A percentile compares a stretch with the other conserved stretches of the same genome.
phyloP scores from a whole-genome alignment of 2,797 vertebrate species.

The Onychomys leucogaster region DNA sequence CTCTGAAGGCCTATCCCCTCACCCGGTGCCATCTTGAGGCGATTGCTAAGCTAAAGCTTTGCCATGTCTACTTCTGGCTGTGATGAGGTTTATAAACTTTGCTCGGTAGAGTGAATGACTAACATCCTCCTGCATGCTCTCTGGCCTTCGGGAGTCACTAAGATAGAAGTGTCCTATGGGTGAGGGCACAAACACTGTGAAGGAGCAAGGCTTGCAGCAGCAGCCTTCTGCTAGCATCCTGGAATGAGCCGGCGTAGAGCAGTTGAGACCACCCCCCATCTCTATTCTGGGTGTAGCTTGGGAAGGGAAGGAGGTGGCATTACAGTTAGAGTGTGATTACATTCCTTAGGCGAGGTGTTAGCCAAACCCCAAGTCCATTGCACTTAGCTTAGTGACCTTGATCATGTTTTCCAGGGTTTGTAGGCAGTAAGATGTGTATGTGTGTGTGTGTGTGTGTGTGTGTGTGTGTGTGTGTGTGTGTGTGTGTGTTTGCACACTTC shows the following conservation, averaged over 20 bases:
- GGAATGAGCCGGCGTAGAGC: background rate
- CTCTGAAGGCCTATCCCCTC: background rate
- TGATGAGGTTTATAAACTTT: background rate
- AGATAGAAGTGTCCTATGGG: too few species aligned
- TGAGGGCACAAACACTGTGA: background rate
- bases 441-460: background rate
- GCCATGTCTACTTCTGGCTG: background rate
- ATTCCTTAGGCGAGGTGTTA: constrained; percentile 78
- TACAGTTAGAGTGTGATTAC: constrained; percentile 72
- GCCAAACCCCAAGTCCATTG: constrained; percentile 81
- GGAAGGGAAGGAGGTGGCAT: constrained; percentile 35
- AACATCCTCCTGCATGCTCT: background rate
- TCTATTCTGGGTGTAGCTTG: background rate
- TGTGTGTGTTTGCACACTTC: background rate
- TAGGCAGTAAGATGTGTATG: constrained; percentile 58
- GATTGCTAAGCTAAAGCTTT: background rate
- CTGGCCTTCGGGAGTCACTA: background rate
- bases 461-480: background rate
- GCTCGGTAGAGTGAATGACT: background rate
- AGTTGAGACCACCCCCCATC: background rate
- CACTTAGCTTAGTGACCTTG: constrained; percentile 83
- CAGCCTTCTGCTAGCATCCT: background rate
- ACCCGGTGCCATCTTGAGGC: background rate
- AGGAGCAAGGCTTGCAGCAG: background rate
- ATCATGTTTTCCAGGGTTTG: constrained; percentile 75